A percentile compares a stretch with the other conserved stretches of the same genome.
Conservation (phyloP, 2,888 invertebrate genomes). For the Ctenicera cuprea region DNA sequence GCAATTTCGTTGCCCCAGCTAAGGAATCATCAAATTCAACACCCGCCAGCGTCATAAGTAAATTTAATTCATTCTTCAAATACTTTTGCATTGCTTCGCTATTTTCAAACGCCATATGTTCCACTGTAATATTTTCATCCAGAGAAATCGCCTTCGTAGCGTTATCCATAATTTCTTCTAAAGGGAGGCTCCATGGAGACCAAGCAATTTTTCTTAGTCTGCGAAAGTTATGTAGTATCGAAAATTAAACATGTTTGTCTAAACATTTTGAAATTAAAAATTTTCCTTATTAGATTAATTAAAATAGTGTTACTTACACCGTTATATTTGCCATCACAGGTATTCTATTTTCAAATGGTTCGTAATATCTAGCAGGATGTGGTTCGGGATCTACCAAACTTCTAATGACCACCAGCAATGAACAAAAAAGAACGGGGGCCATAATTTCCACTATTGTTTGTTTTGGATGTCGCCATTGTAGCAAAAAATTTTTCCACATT, state of each 20-base stretch:
- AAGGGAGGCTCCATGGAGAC: conserved; percentile 35
- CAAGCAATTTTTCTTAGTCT: conserved; percentile 44
- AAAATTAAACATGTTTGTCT: too few relatives aligned
- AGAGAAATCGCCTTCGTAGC: conserved; percentile 26
- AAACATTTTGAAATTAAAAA: too few relatives aligned
- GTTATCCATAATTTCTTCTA: conserved; percentile 37
- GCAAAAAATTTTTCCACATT: conserved; percentile 88
- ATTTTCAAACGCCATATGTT: conserved; percentile 20
- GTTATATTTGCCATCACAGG: conserved; percentile 34
- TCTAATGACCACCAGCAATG: conserved; percentile 82
- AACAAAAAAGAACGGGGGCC: conserved; percentile 79
- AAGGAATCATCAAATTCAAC: conserved; percentile 77
- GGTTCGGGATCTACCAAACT: conserved; percentile 78
- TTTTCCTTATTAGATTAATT: too few relatives aligned
- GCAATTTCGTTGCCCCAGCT: conserved; percentile 71
- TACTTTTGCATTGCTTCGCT: conserved; percentile 31
- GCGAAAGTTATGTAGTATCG: conserved; percentile 13
- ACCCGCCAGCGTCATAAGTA: conserved; percentile 71
- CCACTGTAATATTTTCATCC: conserved; percentile 27
- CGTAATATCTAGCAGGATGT: conserved; percentile 57
- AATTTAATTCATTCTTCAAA: conserved; percentile 45
- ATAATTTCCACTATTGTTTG: conserved; percentile 81
- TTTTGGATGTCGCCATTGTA: conserved; percentile 82
- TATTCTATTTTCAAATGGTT: conserved; percentile 37
- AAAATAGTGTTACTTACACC: conserved; percentile 33